Percentiles rank a stretch among this genome's conserved stretches.
Evolutionary conservation across 2,113 vertebrate genomes (phyloP).

Genomic region (Cheirogaleus medius): DNA sequence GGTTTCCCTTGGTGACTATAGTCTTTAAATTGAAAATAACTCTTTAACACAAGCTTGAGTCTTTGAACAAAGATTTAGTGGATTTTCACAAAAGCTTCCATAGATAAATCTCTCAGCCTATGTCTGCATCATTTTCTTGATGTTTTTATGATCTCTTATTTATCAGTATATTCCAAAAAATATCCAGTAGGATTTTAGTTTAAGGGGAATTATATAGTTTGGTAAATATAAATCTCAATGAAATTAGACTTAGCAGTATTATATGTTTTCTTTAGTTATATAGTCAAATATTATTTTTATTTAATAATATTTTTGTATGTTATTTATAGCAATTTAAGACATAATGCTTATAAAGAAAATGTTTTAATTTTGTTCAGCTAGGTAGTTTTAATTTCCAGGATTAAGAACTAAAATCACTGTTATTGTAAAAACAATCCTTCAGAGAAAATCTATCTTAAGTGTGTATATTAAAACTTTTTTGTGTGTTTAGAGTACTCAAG

Average conservation of each 20-base stretch:
- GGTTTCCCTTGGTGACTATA: slow-evolving; percentile 13
- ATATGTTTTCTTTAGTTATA: not conserved
- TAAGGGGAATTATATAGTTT: not conserved
- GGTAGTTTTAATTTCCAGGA: not conserved
- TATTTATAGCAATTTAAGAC: not conserved
- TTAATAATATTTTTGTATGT: not conserved
- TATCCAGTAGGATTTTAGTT: not conserved
- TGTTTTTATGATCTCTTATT: not conserved
- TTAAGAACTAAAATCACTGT: slow-evolving; percentile 8
- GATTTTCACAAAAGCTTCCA: not conserved
- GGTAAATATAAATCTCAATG: not conserved
- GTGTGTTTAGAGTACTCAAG: slow-evolving; percentile 18
- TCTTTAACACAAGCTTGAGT: slow-evolving; percentile 4
- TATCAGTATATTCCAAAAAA: not conserved
- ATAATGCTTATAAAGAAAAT: not conserved
- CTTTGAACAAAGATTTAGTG: slow-evolving; percentile 42
- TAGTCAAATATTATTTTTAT: not conserved
- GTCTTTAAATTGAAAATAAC: slow-evolving; percentile 57
- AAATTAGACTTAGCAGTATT: not conserved
- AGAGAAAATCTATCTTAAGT: not conserved
- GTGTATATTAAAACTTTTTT: not conserved
- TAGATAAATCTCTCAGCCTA: not conserved
- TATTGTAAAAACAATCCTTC: not conserved
- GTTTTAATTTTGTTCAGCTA: not conserved
- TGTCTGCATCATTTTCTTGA: not conserved